Evolutionary conservation across 1,140 invertebrate genomes (phyloP).

Genomic region (Hyles vespertilio): DNA sequence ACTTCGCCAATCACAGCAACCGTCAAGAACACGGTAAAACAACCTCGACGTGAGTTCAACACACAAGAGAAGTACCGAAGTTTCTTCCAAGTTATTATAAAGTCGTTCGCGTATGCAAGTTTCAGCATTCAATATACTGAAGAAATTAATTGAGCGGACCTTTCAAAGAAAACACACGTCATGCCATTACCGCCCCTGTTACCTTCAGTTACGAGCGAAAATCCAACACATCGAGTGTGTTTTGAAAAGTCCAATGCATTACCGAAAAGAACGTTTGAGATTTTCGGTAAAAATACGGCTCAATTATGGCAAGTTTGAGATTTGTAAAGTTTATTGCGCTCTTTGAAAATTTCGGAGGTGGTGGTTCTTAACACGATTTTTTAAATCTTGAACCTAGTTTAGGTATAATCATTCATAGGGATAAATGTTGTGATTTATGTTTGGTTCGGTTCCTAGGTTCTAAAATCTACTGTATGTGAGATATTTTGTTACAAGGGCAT

Average conservation of each 20-base stretch:
- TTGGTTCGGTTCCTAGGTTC: too few species aligned
- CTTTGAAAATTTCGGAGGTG: too few species aligned
- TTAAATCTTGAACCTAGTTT: too few species aligned
- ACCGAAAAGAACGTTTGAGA: neutral
- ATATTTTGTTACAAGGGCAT: too few species aligned
- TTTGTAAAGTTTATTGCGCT: too few species aligned
- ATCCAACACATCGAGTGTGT: neutral
- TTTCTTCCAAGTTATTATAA: slow-evolving; percentile 17
- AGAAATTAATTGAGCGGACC: slow-evolving; percentile 14
- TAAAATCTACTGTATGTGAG: too few species aligned
- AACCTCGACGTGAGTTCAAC: neutral
- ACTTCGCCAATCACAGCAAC: neutral
- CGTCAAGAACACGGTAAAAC: neutral
- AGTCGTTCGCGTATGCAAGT: slow-evolving; percentile 3
- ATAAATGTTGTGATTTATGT: too few species aligned
- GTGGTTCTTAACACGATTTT: too few species aligned
- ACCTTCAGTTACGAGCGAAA: neutral
- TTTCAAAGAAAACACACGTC: slow-evolving; percentile 2
- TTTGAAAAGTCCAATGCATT: slow-evolving; percentile 1
- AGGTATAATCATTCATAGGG: too few species aligned
- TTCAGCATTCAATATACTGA: slow-evolving; percentile 12
- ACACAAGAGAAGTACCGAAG: slow-evolving; percentile 4
- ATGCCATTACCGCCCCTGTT: neutral
- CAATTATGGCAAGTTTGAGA: too few species aligned
- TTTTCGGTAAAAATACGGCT: slow-evolving; percentile 1